Percentiles rank a stretch among this genome's conserved stretches.
phyloP scores from a whole-genome alignment of 2,888 invertebrate genomes.

The Corbicula japonica region DNA sequence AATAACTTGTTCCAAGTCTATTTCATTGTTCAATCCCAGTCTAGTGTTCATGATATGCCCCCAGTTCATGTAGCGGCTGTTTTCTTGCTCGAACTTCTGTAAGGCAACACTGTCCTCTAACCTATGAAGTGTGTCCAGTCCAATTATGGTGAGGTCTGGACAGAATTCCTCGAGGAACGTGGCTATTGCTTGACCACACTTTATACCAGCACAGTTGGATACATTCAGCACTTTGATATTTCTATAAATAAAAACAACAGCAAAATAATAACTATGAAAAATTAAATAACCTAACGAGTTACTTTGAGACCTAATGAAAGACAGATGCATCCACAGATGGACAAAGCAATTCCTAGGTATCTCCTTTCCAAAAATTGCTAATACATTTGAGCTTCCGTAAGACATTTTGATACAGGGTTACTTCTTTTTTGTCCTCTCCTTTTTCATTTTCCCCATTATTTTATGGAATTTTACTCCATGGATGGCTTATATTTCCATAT shows the following conservation, averaged over 20 bases:
- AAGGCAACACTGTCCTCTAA: conserved; percentile 9
- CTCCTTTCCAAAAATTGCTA: too few relatives aligned
- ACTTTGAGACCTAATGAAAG: not conserved
- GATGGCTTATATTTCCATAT: too few relatives aligned
- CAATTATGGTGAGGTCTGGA: conserved; percentile 74
- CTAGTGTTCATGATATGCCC: conserved; percentile 21
- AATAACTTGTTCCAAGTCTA: conserved; percentile 4
- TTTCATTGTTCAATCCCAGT: conserved; percentile 11
- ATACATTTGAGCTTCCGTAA: too few relatives aligned
- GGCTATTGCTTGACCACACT: conserved; percentile 84
- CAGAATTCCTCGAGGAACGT: conserved; percentile 86
- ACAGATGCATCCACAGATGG: too few relatives aligned
- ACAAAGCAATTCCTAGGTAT: too few relatives aligned
- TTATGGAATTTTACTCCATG: too few relatives aligned
- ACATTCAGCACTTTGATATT: conserved; percentile 86
- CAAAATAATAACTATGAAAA: not conserved
- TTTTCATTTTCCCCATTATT: too few relatives aligned
- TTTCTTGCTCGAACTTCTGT: conserved; percentile 26
- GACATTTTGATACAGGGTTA: too few relatives aligned
- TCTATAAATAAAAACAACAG: conserved; percentile 75
- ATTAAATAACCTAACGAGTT: not conserved
- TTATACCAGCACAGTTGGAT: conserved; percentile 83
- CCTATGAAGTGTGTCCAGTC: conserved; percentile 27
- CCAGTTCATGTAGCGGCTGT: conserved; percentile 46
- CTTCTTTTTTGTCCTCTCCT: too few relatives aligned